These are phyloP conservation scores for Dreissena polymorpha DNA, from an alignment of 1,140 invertebrate species.

Conservation along the genomic window DNA sequence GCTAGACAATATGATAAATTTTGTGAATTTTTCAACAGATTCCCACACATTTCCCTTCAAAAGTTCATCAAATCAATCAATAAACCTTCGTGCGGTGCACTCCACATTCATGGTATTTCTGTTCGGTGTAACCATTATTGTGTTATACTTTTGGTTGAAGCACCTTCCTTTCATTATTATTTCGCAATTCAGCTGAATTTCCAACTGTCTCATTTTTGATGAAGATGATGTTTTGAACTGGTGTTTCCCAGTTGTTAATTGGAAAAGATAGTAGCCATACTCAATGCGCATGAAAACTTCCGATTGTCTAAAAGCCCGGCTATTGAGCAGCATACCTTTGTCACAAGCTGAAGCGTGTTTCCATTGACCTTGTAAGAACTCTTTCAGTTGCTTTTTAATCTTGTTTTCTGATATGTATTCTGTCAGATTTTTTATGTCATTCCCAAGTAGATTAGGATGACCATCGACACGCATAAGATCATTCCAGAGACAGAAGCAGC, in stretches of 20 bases:
- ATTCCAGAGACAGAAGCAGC: no score
- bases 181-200: slow-evolving; percentile 30
- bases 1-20: slow-evolving; percentile 39
- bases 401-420: neutral
- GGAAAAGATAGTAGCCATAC: slow-evolving; percentile 35
- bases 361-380: slow-evolving; percentile 22
- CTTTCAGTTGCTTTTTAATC: slow-evolving; percentile 10
- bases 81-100: slow-evolving; percentile 59
- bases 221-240: slow-evolving; percentile 18
- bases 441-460: neutral
- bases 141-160: neutral
- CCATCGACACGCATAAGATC: slow-evolving; percentile 32
- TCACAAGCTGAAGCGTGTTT: neutral
- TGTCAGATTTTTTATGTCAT: neutral
- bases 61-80: slow-evolving; percentile 56
- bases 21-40: slow-evolving; percentile 65
- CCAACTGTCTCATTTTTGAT: slow-evolving; percentile 34
- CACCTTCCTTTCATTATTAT: neutral
- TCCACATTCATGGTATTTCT: slow-evolving; percentile 39
- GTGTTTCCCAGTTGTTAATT: slow-evolving; percentile 10
- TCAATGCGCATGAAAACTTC: slow-evolving; percentile 35
- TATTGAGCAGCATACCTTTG: neutral
- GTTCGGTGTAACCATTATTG: slow-evolving; percentile 22
- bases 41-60: slow-evolving; percentile 58
- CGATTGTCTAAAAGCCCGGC: slow-evolving; percentile 1